Conservation (phyloP, 1,140 invertebrate genomes). For the Prorops nasuta region DNA sequence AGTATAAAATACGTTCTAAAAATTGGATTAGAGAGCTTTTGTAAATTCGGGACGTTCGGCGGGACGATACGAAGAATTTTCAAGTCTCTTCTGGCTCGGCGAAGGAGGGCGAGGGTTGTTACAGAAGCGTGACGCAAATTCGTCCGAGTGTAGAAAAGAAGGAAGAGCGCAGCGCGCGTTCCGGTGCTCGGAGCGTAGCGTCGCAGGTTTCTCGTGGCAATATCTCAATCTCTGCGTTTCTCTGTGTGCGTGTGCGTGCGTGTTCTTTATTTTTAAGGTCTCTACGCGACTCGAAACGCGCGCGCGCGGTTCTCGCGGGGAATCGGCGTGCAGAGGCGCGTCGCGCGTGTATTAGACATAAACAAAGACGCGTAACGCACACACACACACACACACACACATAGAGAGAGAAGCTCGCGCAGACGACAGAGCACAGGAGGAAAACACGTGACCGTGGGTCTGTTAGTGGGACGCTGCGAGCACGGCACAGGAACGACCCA, state of each 20-base stretch:
- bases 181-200: conserved; percentile 20
- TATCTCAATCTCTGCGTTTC: conserved; percentile 1
- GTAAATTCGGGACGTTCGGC: no score
- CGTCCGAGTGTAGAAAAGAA: conserved; percentile 20
- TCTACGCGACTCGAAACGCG: background rate
- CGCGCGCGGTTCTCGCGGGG: conserved; percentile 13
- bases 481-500: conserved; percentile 49
- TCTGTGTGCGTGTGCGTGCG: background rate
- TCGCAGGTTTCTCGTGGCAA: background rate
- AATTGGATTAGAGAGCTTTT: no score
- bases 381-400: no score
- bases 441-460: conserved; percentile 42
- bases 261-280: conserved; percentile 2
- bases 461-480: conserved; percentile 55
- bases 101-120: conserved; percentile 5
- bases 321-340: no score
- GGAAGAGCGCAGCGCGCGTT: conserved; percentile 26
- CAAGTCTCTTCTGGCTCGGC: no score
- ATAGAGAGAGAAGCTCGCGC: background rate
- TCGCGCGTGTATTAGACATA: no score
- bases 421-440: background rate
- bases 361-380: no score
- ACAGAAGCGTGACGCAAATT: conserved; percentile 28
- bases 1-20: no score
- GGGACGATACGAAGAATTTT: no score